A percentile compares a stretch with the other conserved stretches of the same genome.
phyloP scores from a whole-genome alignment of 2,888 invertebrate genomes.

The Coenonympha glycerion region DNA sequence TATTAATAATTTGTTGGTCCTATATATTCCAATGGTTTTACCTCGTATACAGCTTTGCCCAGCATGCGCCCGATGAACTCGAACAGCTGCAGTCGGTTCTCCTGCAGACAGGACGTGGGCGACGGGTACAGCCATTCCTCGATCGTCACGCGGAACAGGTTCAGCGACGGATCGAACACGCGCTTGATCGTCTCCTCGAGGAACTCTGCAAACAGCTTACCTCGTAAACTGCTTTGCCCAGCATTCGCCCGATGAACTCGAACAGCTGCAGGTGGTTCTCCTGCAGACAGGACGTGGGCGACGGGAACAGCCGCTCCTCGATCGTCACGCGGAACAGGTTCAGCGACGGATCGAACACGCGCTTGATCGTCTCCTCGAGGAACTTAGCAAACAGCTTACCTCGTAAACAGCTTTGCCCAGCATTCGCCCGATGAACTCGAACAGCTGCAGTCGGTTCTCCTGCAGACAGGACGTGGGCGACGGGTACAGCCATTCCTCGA shows the following conservation, averaged over 20 bases:
- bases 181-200: conserved; percentile 97
- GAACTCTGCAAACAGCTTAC: conserved; percentile 93
- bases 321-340: conserved; percentile 96
- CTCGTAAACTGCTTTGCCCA: conserved; percentile 99
- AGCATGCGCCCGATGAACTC: conserved; percentile 99
- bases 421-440: conserved; percentile 99
- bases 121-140: conserved; percentile 98
- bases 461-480: conserved; percentile 97
- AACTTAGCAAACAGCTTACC: too few species aligned
- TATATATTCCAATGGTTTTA: too few species aligned
- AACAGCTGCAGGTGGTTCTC: conserved; percentile 96
- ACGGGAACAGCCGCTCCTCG: conserved; percentile 97
- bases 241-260: conserved; percentile 98
- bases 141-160: conserved; percentile 94
- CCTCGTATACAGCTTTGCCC: conserved; percentile 98
- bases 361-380: conserved; percentile 98
- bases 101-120: conserved; percentile 95
- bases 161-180: conserved; percentile 97
- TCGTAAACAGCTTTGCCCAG: conserved; percentile 98
- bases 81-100: conserved; percentile 95
- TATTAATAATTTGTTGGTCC: too few species aligned
- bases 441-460: conserved; percentile 94
- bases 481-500: conserved; percentile 96
- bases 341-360: conserved; percentile 97
- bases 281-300: conserved; percentile 95